Conservation (phyloP, 2,797 vertebrate genomes). For the Channa striata region DNA sequence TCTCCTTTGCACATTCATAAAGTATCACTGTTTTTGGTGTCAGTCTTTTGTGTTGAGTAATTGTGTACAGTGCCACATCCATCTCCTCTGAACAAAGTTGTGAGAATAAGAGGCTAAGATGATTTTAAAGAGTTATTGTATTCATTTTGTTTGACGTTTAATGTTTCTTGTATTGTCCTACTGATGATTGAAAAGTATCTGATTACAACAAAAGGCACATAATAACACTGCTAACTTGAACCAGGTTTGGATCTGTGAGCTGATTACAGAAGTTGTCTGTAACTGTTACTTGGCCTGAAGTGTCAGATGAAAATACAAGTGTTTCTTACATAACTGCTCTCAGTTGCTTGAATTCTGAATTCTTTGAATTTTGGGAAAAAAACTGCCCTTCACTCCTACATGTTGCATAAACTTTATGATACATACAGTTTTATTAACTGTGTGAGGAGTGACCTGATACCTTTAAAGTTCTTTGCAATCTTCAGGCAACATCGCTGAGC, state of each 20-base stretch:
- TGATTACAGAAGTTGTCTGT: slow-evolving; percentile 58
- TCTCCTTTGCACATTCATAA: slow-evolving; percentile 71
- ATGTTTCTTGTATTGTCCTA: slow-evolving; percentile 73
- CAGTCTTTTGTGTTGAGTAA: slow-evolving; percentile 71
- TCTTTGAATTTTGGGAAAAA: slow-evolving; percentile 3
- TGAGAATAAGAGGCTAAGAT: slow-evolving; percentile 62
- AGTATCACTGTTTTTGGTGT: slow-evolving; percentile 68
- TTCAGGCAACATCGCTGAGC: neutral
- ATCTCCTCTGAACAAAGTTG: slow-evolving; percentile 59
- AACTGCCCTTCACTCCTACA: neutral
- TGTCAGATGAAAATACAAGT: slow-evolving; percentile 76
- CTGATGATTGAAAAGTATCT: slow-evolving; percentile 66
- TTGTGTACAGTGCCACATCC: slow-evolving; percentile 68
- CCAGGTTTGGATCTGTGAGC: slow-evolving; percentile 58
- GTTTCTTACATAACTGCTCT: slow-evolving; percentile 65
- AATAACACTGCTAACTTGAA: slow-evolving; percentile 79
- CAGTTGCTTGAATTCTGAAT: slow-evolving; percentile 36
- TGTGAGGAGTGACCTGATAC: neutral
- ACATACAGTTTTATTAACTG: neutral
- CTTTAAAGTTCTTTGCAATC: neutral
- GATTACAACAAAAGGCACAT: slow-evolving; percentile 74
- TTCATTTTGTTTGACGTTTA: slow-evolving; percentile 72
- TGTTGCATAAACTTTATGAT: neutral
- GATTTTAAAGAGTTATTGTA: slow-evolving; percentile 65
- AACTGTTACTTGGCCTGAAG: slow-evolving; percentile 70